A percentile compares a stretch with the other conserved stretches of the same genome.
These are phyloP conservation scores for Steromphala cineraria DNA, from an alignment of 2,888 invertebrate genomes.

Conservation along the genomic window DNA sequence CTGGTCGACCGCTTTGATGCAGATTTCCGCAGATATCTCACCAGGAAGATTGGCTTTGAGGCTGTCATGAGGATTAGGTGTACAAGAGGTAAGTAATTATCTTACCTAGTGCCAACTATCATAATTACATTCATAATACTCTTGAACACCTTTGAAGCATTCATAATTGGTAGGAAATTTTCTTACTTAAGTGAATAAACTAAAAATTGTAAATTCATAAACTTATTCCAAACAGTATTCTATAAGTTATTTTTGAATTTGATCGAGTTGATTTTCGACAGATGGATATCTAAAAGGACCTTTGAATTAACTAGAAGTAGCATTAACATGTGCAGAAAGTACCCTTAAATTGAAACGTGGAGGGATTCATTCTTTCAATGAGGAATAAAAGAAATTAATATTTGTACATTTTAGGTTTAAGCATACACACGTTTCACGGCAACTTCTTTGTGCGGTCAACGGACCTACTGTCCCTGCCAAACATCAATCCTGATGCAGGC, in stretches of 20 bases:
- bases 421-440: slow-evolving; percentile 98
- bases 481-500: slow-evolving; percentile 97
- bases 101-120: background rate
- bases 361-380: background rate
- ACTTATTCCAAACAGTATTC: too few relatives aligned
- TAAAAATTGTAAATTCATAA: too few relatives aligned
- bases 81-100: slow-evolving; percentile 81
- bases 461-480: slow-evolving; percentile 95
- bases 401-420: slow-evolving; percentile 81
- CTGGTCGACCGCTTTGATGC: slow-evolving; percentile 85
- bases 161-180: too few relatives aligned
- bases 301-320: too few relatives aligned
- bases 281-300: too few relatives aligned
- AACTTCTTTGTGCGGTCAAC: slow-evolving; percentile 99
- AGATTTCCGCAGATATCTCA: slow-evolving; percentile 90
- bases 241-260: too few relatives aligned
- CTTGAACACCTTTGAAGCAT: too few relatives aligned
- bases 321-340: too few relatives aligned
- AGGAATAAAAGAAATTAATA: background rate
- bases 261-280: too few relatives aligned
- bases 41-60: slow-evolving; percentile 98
- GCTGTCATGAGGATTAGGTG: slow-evolving; percentile 98
- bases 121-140: too few relatives aligned
- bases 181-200: too few relatives aligned
- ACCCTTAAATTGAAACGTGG: background rate